These are phyloP conservation scores for Antheraea assamensis DNA, from an alignment of 2,888 invertebrate species.

Conservation along the genomic window DNA sequence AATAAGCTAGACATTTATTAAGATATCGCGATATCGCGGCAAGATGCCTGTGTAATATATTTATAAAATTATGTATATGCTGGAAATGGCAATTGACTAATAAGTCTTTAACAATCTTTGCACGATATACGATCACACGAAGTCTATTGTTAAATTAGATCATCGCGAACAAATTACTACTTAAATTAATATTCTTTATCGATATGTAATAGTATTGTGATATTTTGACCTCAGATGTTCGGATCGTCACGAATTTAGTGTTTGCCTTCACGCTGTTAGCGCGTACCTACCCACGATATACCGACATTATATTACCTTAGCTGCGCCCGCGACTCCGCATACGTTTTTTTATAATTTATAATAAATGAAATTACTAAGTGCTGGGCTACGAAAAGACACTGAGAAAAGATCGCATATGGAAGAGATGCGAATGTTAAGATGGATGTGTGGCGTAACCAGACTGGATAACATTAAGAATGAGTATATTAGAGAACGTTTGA, in stretches of 20 bases:
- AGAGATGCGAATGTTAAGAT: too few species aligned
- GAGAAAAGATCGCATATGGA: too few species aligned
- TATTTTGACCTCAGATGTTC: conserved; percentile 7
- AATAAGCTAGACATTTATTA: too few species aligned
- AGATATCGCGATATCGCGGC: too few species aligned
- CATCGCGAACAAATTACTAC: conserved; percentile 5
- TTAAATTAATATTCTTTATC: not conserved
- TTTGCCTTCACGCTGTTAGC: conserved; percentile 9
- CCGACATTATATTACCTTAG: not conserved
- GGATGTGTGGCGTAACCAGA: too few species aligned
- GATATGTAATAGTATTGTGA: not conserved
- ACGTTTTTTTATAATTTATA: not conserved
- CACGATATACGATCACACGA: not conserved
- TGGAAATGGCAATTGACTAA: too few species aligned
- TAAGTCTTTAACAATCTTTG: not conserved
- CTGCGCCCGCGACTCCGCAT: not conserved
- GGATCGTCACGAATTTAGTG: conserved; percentile 12
- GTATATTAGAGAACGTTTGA: too few species aligned
- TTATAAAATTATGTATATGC: too few species aligned
- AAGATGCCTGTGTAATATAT: too few species aligned
- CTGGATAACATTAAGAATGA: too few species aligned
- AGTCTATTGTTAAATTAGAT: conserved; percentile 9
- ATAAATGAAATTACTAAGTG: not conserved
- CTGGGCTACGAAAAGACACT: too few species aligned
- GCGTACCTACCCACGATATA: not conserved